Percentiles rank a stretch among this genome's conserved stretches.
phyloP scores from a whole-genome alignment of 2,113 vertebrate genomes.

The Hiodon tergisus region DNA sequence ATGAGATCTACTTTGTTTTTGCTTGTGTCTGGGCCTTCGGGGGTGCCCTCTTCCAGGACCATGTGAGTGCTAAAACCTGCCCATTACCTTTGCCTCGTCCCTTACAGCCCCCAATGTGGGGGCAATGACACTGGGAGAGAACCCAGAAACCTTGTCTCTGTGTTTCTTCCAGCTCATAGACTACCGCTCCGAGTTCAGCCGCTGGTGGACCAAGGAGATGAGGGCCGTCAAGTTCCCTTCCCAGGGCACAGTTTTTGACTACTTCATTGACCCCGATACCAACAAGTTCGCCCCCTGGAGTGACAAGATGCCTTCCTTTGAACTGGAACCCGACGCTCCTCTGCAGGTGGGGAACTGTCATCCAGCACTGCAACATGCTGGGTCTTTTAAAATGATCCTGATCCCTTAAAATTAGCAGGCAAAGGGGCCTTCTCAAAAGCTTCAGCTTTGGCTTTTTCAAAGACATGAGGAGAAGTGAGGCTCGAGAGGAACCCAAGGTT shows the following conservation, averaged over 20 bases:
- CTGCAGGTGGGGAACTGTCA: conserved; percentile 49
- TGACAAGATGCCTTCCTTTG: conserved; percentile 61
- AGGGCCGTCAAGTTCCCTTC: conserved; percentile 70
- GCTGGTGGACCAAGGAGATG: conserved; percentile 77
- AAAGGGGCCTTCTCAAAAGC: background rate
- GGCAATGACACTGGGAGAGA: background rate
- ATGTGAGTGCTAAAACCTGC: conserved; percentile 59
- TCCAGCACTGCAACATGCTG: background rate
- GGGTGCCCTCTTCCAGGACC: conserved; percentile 72
- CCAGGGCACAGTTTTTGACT: conserved; percentile 77
- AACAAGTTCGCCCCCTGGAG: conserved; percentile 69
- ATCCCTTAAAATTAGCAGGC: background rate
- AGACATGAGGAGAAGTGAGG: conserved; percentile 1
- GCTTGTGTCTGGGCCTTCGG: conserved; percentile 72
- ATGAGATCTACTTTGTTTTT: conserved; percentile 74
- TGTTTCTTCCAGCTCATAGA: conserved; percentile 62
- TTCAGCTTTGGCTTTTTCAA: background rate
- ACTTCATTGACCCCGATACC: conserved; percentile 67
- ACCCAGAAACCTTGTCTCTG: too few species aligned
- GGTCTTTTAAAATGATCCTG: background rate
- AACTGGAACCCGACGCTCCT: conserved; percentile 61
- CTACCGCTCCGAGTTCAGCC: conserved; percentile 73
- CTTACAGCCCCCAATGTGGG: background rate
- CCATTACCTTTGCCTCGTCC: background rate
- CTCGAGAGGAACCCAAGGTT: conserved; percentile 78